phyloP scores from a whole-genome alignment of 2,113 vertebrate species.

The Hippocampus mohnikei region DNA sequence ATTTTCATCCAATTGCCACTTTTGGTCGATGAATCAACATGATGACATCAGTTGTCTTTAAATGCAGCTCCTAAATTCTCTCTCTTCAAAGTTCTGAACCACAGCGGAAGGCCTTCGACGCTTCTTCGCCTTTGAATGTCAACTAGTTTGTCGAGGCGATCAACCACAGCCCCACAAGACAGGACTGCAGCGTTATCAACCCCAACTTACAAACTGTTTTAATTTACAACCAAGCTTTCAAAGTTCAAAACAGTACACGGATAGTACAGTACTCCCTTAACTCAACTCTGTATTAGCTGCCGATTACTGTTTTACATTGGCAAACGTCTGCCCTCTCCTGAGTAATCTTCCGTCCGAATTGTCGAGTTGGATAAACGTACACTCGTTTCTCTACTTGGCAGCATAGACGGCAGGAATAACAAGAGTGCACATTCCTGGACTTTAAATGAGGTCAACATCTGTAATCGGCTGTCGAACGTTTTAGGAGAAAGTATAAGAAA shows the following conservation, averaged over 20 bases:
- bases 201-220: background rate
- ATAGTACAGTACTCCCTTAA: background rate
- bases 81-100: too few relatives aligned
- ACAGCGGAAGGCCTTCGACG: too few relatives aligned
- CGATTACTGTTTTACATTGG: background rate
- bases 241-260: background rate
- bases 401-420: background rate
- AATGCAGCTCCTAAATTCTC: too few relatives aligned
- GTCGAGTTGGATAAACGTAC: background rate
- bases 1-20: background rate
- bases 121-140: too few relatives aligned
- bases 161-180: background rate
- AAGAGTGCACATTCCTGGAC: slow-evolving; percentile 4
- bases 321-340: background rate
- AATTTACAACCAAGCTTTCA: background rate
- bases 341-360: background rate
- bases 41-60: too few relatives aligned
- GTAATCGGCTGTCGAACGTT: background rate
- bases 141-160: background rate
- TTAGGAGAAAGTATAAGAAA: background rate
- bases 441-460: slow-evolving; percentile 11
- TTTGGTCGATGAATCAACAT: background rate
- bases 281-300: background rate
- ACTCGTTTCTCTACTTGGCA: background rate
- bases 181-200: background rate